Evolutionary conservation across 53 echinoderm and acorn worm genomes (phyloP), one percentile per base, ranked within the genome.

Genomic region (Paelopatides confundens): DNA sequence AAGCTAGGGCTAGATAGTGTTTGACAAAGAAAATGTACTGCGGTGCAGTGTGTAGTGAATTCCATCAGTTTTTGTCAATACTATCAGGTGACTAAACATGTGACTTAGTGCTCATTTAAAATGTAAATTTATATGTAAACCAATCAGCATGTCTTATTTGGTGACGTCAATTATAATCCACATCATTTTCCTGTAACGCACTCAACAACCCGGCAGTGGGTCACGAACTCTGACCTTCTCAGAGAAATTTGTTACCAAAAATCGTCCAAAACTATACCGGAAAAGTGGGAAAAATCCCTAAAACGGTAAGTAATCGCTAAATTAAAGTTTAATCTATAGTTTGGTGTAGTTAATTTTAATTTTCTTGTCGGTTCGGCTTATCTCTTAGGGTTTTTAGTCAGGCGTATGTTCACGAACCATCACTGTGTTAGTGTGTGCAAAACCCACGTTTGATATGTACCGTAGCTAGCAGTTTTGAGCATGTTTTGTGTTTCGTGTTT

Each of bases 161-260:
- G 26, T 79, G 79, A 79, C 79, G 79, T 79, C 79, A 79, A 46
- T 33, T 74, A 23, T 74, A 74, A 74, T 18, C 74, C 46, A 40
- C 74, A 34, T 74, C 38, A 74, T 74, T 74, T 74, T 74, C 74
- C 39, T 46, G 74, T 36, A 74, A 39, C 46, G 40, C 71, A 50
- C 51, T 50, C 51, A 30, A 51, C 79, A 83, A 65, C 84, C 65
- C 65, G 63, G 65, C 65, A 65, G 84, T 83, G 84, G 95, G 95
- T 95, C 95, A 95, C 95, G 95, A 95, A 95, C 95, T 93, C 95
- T 95, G 95, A 95, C 95, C 95, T 79, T 79, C 51, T 53, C 79
- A 35, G 74, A 39, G 46, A 39, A 74, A 47, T 79, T 79, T 79
- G 50, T 53, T 79, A 21, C 33, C 33, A 79, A 79, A 79, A 79